Percentiles rank a stretch among this genome's conserved stretches.
Conservation (phyloP, 2,797 vertebrate genomes). For the Lateolabrax maculatus region DNA sequence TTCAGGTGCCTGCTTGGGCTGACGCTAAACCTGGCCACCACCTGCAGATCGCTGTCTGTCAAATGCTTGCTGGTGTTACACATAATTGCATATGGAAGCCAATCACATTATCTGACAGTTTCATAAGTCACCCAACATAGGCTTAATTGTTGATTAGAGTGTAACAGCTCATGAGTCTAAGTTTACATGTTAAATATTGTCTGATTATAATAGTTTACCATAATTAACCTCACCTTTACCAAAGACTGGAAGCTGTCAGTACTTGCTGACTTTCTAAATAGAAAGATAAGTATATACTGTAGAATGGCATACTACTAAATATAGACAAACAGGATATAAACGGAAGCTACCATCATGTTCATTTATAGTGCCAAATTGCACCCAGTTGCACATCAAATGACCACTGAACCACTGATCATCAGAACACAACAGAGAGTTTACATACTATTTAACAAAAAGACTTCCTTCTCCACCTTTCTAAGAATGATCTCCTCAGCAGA, state of each 20-base stretch:
- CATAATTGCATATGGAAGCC: slow-evolving; percentile 18
- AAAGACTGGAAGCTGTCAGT: not conserved
- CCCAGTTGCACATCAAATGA: not conserved
- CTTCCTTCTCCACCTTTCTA: not conserved
- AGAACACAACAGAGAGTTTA: not conserved
- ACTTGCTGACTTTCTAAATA: slow-evolving; percentile 1
- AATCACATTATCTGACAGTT: slow-evolving; percentile 23
- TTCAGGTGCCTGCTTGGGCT: not conserved
- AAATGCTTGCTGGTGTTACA: slow-evolving; percentile 7
- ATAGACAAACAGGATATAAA: not conserved
- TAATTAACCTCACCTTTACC: slow-evolving; percentile 2
- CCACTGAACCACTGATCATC: not conserved
- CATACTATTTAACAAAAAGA: not conserved
- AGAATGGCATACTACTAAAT: slow-evolving; percentile 10
- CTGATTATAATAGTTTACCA: slow-evolving; percentile 6
- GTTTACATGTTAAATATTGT: not conserved
- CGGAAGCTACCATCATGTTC: not conserved
- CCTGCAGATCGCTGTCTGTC: slow-evolving; percentile 27
- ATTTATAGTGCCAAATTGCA: not conserved
- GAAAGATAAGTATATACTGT: not conserved
- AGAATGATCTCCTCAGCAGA: not conserved
- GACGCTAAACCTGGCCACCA: slow-evolving; percentile 25
- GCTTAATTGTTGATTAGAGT: slow-evolving; percentile 13
- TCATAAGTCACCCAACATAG: slow-evolving; percentile 19
- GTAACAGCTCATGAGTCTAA: slow-evolving; percentile 15